phyloP scores from a whole-genome alignment of 2,797 vertebrate species.

The Lutra lutra region DNA sequence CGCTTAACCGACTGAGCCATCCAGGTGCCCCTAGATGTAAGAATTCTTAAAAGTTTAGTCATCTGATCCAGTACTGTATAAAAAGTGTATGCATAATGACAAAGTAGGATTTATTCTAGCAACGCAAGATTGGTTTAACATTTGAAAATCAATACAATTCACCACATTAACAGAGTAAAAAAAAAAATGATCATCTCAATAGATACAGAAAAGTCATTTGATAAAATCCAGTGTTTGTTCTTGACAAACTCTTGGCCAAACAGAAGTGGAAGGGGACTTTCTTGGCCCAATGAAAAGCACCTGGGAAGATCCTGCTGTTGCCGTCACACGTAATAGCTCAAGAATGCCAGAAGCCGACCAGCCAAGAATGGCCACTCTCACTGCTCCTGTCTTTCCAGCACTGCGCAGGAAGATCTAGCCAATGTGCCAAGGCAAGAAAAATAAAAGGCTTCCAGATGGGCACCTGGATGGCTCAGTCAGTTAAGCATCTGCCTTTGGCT shows the following conservation, averaged over 20 bases:
- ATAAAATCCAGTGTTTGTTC: not conserved
- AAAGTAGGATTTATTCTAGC: not conserved
- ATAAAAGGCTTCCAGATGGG: not conserved
- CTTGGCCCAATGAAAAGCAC: not conserved
- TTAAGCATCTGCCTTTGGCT: not conserved
- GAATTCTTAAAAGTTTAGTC: not conserved
- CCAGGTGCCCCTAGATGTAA: not conserved
- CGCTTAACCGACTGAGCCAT: not conserved
- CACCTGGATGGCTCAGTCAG: rapidly evolving
- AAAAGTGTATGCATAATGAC: not conserved
- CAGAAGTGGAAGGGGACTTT: not conserved
- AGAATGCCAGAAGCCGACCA: not conserved
- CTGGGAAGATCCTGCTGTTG: not conserved
- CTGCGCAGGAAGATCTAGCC: not conserved
- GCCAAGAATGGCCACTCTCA: not conserved
- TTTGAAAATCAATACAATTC: not conserved
- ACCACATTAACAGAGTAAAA: not conserved
- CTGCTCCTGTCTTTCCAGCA: not conserved
- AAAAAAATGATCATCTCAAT: not conserved
- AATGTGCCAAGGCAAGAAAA: not conserved
- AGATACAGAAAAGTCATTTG: not conserved
- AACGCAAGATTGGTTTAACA: not conserved
- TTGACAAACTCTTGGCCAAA: not conserved
- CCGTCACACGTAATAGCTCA: no score
- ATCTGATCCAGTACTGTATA: not conserved